phyloP scores from a whole-genome alignment of 2,888 invertebrate species.

The Xanthostigma xanthostigma region DNA sequence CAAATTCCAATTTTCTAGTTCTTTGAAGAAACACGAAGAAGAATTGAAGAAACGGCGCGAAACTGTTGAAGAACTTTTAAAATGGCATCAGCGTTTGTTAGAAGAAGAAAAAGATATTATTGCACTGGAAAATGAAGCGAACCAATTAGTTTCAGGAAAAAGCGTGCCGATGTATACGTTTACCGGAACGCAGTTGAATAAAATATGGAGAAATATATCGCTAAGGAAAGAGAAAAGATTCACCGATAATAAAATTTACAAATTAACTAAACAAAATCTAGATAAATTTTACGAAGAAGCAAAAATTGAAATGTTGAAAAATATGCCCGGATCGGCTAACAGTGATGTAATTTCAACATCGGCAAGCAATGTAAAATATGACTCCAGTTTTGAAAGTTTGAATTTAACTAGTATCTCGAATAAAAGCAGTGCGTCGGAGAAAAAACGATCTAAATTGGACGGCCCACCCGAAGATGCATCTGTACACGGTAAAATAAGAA shows the following conservation, averaged over 20 bases:
- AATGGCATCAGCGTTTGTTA: constrained; percentile 36
- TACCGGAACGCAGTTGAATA: constrained; percentile 28
- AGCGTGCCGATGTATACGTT: constrained; percentile 15
- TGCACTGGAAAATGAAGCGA: constrained; percentile 27
- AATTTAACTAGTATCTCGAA: too few relatives aligned
- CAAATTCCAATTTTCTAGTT: constrained; percentile 18
- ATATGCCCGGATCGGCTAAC: not conserved
- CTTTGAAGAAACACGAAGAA: constrained; percentile 31
- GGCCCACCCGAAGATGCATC: too few relatives aligned
- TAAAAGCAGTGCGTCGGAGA: too few relatives aligned
- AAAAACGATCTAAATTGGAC: too few relatives aligned
- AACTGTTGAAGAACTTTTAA: constrained; percentile 33
- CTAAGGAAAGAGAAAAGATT: constrained; percentile 27
- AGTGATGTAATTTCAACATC: not conserved
- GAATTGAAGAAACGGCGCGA: constrained; percentile 31
- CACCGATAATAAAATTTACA: constrained; percentile 24
- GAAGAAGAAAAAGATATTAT: constrained; percentile 35
- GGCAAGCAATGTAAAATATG: not conserved
- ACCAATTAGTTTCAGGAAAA: constrained; percentile 5
- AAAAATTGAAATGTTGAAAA: constrained; percentile 13
- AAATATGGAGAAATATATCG: constrained; percentile 30
- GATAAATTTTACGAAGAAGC: constrained; percentile 30
- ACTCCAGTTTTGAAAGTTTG: too few relatives aligned
- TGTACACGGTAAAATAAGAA: too few relatives aligned
- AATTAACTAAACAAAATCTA: constrained; percentile 26